Conservation (phyloP, 1,140 invertebrate genomes). For the Tenebrio molitor region DNA sequence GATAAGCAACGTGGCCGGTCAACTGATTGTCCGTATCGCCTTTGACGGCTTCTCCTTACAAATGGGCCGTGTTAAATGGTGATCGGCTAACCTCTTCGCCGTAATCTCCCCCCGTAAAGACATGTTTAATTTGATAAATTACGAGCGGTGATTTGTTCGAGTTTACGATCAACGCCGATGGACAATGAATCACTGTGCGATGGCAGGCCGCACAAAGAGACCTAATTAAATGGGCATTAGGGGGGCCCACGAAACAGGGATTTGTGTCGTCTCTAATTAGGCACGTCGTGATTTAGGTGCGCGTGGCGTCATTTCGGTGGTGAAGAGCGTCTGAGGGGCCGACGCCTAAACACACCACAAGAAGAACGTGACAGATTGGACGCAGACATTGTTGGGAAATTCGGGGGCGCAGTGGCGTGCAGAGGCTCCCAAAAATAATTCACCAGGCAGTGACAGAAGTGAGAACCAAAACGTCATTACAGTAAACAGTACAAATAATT, state of each 20-base stretch:
- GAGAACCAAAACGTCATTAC: too few species aligned
- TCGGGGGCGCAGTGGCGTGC: too few species aligned
- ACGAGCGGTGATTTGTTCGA: neutral
- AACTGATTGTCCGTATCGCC: neutral
- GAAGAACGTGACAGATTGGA: too few species aligned
- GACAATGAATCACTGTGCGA: neutral
- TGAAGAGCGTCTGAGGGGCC: too few species aligned
- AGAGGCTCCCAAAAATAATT: too few species aligned
- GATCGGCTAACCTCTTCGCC: neutral
- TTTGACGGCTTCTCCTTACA: slow-evolving; percentile 1
- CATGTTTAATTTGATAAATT: slow-evolving; percentile 2
- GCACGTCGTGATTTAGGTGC: too few species aligned
- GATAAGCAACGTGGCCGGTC: neutral
- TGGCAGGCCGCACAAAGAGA: neutral
- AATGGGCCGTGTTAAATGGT: neutral
- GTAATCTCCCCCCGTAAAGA: neutral
- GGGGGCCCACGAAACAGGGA: neutral
- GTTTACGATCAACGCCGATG: neutral
- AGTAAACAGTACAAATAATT: too few species aligned
- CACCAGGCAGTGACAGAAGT: too few species aligned
- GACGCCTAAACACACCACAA: too few species aligned
- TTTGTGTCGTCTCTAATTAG: neutral
- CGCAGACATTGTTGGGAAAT: too few species aligned
- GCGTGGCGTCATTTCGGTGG: too few species aligned
- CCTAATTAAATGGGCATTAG: neutral